These are phyloP conservation scores for Alligator mississippiensis DNA, from an alignment of 2,113 vertebrate genomes.

Conservation along the genomic window DNA sequence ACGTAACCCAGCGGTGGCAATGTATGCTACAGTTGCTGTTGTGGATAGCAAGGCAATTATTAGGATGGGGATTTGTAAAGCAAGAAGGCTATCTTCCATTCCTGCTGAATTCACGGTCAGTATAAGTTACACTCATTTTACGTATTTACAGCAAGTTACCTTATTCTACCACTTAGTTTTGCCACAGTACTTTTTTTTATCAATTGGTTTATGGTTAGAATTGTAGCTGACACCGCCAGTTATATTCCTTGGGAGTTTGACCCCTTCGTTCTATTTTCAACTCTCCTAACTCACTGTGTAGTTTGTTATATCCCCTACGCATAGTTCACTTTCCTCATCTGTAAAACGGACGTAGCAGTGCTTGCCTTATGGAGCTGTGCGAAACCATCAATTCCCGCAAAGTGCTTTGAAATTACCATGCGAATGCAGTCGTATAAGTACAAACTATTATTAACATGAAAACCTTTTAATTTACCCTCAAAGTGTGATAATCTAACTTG, in stretches of 20 bases:
- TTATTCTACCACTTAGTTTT: not conserved
- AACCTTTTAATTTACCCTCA: conserved; percentile 51
- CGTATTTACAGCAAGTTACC: accelerated
- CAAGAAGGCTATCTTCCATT: not conserved
- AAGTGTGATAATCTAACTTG: conserved; percentile 17
- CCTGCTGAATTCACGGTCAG: accelerated
- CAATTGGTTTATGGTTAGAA: not conserved
- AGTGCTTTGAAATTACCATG: not conserved
- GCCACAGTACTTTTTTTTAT: not conserved
- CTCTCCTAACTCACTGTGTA: not conserved
- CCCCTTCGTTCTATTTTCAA: accelerated
- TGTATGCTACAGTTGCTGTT: accelerated
- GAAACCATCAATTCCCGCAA: not conserved
- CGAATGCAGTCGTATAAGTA: not conserved
- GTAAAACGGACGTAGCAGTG: accelerated
- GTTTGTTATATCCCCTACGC: accelerated
- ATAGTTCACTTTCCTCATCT: not conserved
- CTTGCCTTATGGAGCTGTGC: accelerated
- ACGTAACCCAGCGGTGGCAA: not conserved
- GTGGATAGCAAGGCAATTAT: not conserved
- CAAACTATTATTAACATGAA: conserved; percentile 50
- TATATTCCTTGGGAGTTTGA: not conserved
- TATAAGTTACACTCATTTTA: not conserved
- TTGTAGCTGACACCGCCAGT: accelerated
- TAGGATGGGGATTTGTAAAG: not conserved